phyloP scores from a whole-genome alignment of 2,113 vertebrate genomes.

The Laticauda colubrina region DNA sequence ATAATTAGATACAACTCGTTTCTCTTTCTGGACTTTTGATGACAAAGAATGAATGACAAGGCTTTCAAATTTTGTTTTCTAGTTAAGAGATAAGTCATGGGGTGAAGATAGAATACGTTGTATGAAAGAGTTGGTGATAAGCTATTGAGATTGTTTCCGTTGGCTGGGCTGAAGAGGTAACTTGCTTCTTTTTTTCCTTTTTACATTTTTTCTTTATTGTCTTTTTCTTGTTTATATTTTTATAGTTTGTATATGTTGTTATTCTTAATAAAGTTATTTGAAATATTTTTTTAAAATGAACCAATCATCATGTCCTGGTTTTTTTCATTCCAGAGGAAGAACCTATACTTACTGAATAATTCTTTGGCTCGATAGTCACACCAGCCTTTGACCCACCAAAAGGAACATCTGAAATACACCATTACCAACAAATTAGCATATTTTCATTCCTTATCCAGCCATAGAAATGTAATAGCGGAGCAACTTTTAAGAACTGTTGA shows the following conservation, averaged over 20 bases:
- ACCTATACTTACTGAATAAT: constrained; percentile 29
- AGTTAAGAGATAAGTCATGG: background rate
- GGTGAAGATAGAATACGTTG: background rate
- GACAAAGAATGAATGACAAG: background rate
- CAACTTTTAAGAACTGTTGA: background rate
- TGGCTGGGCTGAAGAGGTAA: background rate
- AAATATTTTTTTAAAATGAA: background rate
- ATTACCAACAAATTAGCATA: background rate
- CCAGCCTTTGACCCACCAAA: constrained; percentile 41
- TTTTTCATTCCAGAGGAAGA: constrained; percentile 1
- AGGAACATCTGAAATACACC: constrained; percentile 46
- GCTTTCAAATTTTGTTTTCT: background rate
- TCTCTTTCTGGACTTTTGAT: background rate
- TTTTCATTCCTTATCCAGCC: background rate
- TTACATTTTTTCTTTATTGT: background rate
- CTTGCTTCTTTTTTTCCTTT: background rate
- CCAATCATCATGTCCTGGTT: background rate
- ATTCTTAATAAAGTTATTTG: background rate
- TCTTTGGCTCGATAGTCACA: constrained; percentile 44
- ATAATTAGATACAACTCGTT: background rate
- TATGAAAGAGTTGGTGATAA: background rate
- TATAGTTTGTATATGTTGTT: background rate
- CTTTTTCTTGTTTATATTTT: background rate
- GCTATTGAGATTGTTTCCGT: background rate
- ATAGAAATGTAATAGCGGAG: background rate